Percentiles rank a stretch among this genome's conserved stretches.
Evolutionary conservation across 2,888 invertebrate genomes (phyloP).

Genomic region (Cremastinae sp.): DNA sequence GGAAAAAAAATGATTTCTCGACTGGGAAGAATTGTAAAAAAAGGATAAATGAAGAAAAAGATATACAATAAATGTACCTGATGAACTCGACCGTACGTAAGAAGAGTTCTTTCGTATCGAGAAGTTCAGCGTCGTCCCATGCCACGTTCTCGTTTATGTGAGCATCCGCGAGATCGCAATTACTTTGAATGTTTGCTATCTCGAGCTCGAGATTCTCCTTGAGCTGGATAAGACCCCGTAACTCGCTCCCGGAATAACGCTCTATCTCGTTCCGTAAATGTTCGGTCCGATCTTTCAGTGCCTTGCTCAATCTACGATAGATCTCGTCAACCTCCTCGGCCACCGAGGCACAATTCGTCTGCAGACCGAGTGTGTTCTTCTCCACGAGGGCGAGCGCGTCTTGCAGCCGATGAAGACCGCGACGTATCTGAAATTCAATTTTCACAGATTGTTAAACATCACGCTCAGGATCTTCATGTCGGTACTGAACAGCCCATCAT

Average conservation of each 20-base stretch:
- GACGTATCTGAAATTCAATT: constrained; percentile 82
- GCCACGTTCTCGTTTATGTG: constrained; percentile 94
- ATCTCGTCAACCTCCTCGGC: constrained; percentile 97
- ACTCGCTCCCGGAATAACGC: constrained; percentile 93
- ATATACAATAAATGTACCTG: constrained; percentile 72
- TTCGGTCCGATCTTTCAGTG: constrained; percentile 94
- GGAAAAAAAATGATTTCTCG: neutral
- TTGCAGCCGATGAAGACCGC: constrained; percentile 93
- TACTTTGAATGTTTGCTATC: constrained; percentile 96
- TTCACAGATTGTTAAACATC: constrained; percentile 27
- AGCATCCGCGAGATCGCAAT: constrained; percentile 97
- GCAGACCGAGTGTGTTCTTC: constrained; percentile 93
- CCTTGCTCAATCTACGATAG: constrained; percentile 91
- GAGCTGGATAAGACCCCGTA: constrained; percentile 90
- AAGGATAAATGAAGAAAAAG: neutral
- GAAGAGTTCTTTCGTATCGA: constrained; percentile 98
- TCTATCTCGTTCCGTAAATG: constrained; percentile 94
- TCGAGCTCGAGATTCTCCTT: constrained; percentile 97
- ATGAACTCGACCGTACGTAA: constrained; percentile 97
- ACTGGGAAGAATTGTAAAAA: constrained; percentile 2
- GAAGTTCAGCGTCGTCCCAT: constrained; percentile 95
- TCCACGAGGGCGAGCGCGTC: constrained; percentile 92
- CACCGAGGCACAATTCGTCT: constrained; percentile 94
- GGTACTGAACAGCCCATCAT: too few species aligned
- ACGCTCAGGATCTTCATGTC: too few species aligned